A percentile compares a stretch with the other conserved stretches of the same genome.
Evolutionary conservation across 1,140 invertebrate species (phyloP).

Genomic region (Rhysida immarginata): DNA sequence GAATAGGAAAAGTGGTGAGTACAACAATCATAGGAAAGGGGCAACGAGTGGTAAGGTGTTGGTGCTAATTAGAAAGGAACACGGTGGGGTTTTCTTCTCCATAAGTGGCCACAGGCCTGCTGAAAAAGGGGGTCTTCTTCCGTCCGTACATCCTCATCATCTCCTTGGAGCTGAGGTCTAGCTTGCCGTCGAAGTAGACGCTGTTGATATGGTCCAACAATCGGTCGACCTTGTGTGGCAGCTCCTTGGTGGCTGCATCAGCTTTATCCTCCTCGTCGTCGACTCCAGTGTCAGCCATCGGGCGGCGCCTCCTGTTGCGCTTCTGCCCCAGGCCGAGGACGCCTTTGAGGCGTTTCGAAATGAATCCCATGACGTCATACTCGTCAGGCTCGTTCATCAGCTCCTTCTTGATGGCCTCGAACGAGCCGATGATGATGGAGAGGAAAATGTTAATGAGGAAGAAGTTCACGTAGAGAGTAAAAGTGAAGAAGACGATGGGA

Average conservation of each 20-base stretch:
- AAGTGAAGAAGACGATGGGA: slow-evolving; percentile 37
- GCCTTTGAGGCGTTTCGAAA: slow-evolving; percentile 18
- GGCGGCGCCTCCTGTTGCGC: background rate
- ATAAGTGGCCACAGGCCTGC: no score
- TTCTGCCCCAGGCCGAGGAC: slow-evolving; percentile 13
- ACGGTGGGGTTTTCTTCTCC: no score
- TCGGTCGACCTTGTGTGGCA: slow-evolving; percentile 31
- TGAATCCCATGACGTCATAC: slow-evolving; percentile 24
- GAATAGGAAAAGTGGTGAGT: no score
- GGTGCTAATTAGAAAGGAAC: no score
- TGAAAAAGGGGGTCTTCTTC: background rate
- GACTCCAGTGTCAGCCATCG: slow-evolving; percentile 2
- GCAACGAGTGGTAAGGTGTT: no score
- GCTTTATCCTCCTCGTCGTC: background rate
- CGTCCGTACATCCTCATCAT: background rate
- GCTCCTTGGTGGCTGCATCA: slow-evolving; percentile 16
- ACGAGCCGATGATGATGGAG: slow-evolving; percentile 38
- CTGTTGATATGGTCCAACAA: slow-evolving; percentile 31
- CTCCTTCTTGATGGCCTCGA: slow-evolving; percentile 27
- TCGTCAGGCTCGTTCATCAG: slow-evolving; percentile 21
- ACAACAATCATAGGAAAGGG: no score
- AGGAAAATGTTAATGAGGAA: slow-evolving; percentile 41
- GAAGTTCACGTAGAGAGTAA: slow-evolving; percentile 35
- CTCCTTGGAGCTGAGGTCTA: slow-evolving; percentile 22
- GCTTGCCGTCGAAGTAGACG: slow-evolving; percentile 28